Evolutionary conservation across 2,797 vertebrate genomes (phyloP).

Genomic region (Ctenosaura bakeri): DNA sequence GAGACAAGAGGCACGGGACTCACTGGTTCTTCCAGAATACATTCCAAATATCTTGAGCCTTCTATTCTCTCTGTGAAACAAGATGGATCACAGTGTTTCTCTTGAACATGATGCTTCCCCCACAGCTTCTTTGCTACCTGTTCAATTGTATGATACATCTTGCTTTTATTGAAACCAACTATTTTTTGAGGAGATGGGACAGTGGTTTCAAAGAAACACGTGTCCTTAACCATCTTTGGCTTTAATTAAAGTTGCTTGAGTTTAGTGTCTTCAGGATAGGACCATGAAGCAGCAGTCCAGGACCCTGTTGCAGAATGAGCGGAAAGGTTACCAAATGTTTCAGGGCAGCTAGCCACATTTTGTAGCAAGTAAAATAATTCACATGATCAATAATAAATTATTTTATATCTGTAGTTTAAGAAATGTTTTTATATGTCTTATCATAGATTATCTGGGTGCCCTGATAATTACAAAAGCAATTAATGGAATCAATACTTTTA

Average conservation of each 20-base stretch:
- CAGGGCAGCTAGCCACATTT: neutral
- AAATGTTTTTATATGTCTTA: too few relatives aligned
- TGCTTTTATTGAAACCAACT: slow-evolving; percentile 32
- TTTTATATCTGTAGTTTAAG: too few relatives aligned
- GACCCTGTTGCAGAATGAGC: neutral
- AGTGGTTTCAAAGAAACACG: slow-evolving; percentile 53
- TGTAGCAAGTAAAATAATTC: neutral
- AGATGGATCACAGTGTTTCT: slow-evolving; percentile 1
- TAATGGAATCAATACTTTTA: too few relatives aligned
- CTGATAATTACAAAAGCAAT: too few relatives aligned
- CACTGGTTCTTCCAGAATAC: neutral
- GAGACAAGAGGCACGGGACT: neutral
- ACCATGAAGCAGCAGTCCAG: neutral
- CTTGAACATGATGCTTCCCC: slow-evolving; percentile 45
- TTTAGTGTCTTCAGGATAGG: neutral
- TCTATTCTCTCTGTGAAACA: neutral
- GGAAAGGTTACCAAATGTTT: neutral
- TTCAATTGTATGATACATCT: slow-evolving; percentile 22
- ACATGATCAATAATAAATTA: neutral
- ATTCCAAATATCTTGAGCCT: neutral
- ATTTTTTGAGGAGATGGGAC: slow-evolving; percentile 56
- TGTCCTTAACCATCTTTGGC: slow-evolving; percentile 34
- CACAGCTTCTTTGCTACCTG: slow-evolving; percentile 21
- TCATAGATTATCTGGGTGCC: too few relatives aligned
- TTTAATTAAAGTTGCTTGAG: slow-evolving; percentile 13